phyloP scores from a whole-genome alignment of 2,888 invertebrate genomes.

The Germaria angustata region DNA sequence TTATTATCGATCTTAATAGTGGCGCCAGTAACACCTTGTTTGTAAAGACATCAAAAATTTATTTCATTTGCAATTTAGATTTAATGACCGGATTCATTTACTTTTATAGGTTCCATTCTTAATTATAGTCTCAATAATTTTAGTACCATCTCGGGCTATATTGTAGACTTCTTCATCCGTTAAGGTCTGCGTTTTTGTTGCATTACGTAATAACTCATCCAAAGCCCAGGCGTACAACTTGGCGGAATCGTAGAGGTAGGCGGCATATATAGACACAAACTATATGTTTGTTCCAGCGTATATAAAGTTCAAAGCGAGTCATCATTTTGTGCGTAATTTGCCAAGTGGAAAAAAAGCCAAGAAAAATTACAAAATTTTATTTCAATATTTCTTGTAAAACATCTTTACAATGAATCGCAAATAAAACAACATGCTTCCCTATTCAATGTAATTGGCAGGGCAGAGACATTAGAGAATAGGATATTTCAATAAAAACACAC shows the following conservation, averaged over 20 bases:
- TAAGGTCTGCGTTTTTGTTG: slow-evolving; percentile 81
- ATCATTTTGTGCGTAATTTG: slow-evolving; percentile 31
- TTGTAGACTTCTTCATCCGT: slow-evolving; percentile 84
- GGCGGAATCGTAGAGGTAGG: slow-evolving; percentile 96
- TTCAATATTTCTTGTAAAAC: slow-evolving; percentile 26
- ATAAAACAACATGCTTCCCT: not conserved
- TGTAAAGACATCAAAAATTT: not conserved
- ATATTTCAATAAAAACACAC: slow-evolving; percentile 22
- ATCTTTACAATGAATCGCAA: not conserved
- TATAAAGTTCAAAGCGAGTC: not conserved
- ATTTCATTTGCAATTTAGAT: not conserved
- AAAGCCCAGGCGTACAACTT: slow-evolving; percentile 93
- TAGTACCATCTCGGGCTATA: slow-evolving; percentile 91
- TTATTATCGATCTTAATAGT: slow-evolving; percentile 93
- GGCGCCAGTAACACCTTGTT: slow-evolving; percentile 94
- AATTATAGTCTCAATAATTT: slow-evolving; percentile 92
- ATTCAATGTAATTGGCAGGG: slow-evolving; percentile 9
- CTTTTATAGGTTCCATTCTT: slow-evolving; percentile 91
- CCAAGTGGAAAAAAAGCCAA: not conserved
- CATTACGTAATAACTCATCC: slow-evolving; percentile 84
- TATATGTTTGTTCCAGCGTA: slow-evolving; percentile 76
- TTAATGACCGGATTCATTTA: slow-evolving; percentile 79
- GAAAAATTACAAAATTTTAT: not conserved
- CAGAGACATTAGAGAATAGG: not conserved
- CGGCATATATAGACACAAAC: slow-evolving; percentile 94